Percentiles rank a stretch among this genome's conserved stretches.
Evolutionary conservation across 2,888 invertebrate genomes (phyloP).

Genomic region (Sinohyriopsis cumingii): DNA sequence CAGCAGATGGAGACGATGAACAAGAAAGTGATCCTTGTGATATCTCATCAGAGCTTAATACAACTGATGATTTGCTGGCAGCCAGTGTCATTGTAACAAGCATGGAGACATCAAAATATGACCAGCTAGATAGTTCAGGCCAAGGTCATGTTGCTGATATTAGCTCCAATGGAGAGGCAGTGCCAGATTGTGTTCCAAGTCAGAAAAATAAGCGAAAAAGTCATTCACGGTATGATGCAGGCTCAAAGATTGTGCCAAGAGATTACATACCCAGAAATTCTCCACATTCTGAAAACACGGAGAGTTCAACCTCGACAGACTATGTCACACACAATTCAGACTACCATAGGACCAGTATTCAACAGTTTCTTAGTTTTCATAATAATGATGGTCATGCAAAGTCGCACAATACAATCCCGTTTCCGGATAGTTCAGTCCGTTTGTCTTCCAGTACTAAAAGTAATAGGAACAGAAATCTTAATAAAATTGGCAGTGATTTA

Average conservation of each 20-base stretch:
- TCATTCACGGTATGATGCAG: not conserved
- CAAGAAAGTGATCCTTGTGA: conserved; percentile 14
- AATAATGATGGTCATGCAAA: conserved; percentile 12
- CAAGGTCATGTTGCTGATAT: not conserved
- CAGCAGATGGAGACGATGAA: conserved; percentile 23
- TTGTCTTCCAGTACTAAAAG: no score
- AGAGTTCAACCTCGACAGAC: no score
- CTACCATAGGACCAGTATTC: conserved; percentile 27
- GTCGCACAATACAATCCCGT: no score
- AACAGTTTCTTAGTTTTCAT: conserved; percentile 35
- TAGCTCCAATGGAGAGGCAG: not conserved
- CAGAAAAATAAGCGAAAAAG: conserved; percentile 1
- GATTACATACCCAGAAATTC: not conserved
- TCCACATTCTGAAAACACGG: no score
- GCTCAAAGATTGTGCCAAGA: conserved; percentile 1
- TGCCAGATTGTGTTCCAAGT: conserved; percentile 1
- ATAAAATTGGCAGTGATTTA: no score
- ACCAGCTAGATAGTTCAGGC: conserved; percentile 6
- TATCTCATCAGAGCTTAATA: conserved; percentile 15
- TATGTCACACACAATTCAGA: conserved; percentile 13
- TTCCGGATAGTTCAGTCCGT: no score
- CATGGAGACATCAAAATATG: conserved; percentile 8
- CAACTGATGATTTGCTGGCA: conserved; percentile 34
- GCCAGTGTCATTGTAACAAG: conserved; percentile 21
- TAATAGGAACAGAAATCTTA: no score